phyloP scores from a whole-genome alignment of 2,113 vertebrate genomes.

The Hippocampus abdominalis region DNA sequence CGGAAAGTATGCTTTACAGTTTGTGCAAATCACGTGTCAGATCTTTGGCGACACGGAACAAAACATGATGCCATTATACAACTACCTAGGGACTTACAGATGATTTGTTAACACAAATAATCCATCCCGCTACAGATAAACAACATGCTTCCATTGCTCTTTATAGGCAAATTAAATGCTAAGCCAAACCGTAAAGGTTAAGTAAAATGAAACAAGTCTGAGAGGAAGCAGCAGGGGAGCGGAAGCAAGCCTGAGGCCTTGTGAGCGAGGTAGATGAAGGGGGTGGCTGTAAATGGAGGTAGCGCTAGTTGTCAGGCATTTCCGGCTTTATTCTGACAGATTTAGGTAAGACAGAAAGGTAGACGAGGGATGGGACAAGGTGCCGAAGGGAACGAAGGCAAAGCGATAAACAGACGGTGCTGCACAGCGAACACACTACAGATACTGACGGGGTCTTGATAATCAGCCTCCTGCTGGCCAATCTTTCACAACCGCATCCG shows the following conservation, averaged over 20 bases:
- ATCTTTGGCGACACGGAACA: conserved; percentile 18
- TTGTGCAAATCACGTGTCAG: conserved; percentile 12
- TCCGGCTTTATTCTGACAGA: conserved; percentile 59
- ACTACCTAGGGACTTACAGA: conserved; percentile 22
- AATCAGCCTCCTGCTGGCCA: conserved; percentile 46
- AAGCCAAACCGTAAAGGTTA: conserved; percentile 48
- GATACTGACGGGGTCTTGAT: conserved; percentile 34
- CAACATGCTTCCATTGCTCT: conserved; percentile 35
- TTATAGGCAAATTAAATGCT: conserved; percentile 54
- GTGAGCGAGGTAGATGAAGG: conserved; percentile 20
- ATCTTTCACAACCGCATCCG: conserved; percentile 43
- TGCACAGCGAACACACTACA: conserved; percentile 39
- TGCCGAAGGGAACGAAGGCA: conserved; percentile 25
- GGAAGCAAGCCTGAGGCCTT: conserved; percentile 30
- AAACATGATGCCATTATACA: conserved; percentile 24
- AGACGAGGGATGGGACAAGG: conserved; percentile 48
- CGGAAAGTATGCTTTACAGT: conserved; percentile 7
- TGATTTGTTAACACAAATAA: conserved; percentile 24
- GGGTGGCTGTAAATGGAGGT: conserved; percentile 35
- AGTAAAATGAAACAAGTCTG: conserved; percentile 42
- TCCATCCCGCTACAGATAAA: conserved; percentile 24
- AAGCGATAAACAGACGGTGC: conserved; percentile 44
- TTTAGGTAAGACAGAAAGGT: conserved; percentile 50
- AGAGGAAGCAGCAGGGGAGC: conserved; percentile 12
- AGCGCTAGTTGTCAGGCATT: conserved; percentile 40